phyloP scores from a whole-genome alignment of 2,113 vertebrate genomes.

The Eurystomus gularis region DNA sequence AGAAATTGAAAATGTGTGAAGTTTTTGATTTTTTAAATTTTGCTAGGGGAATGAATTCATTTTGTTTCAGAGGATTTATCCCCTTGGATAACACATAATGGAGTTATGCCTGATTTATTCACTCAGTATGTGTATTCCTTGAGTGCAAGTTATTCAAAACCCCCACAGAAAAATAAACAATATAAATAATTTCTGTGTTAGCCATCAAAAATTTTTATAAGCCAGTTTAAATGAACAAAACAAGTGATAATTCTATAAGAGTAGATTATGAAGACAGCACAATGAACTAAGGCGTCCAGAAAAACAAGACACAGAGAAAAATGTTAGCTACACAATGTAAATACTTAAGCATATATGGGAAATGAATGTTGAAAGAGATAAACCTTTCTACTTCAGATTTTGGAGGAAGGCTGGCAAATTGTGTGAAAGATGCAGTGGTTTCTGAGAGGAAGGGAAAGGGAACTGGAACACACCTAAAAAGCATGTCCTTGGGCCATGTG shows the following conservation, averaged over 20 bases:
- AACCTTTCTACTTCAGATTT: background rate
- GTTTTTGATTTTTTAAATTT: background rate
- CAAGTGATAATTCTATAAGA: background rate
- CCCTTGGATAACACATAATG: background rate
- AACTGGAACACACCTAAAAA: background rate
- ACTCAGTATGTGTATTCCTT: background rate
- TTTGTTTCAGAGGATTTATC: background rate
- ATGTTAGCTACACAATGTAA: background rate
- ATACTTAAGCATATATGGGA: background rate
- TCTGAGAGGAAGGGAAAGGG: background rate
- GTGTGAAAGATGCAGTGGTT: background rate
- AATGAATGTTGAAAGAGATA: background rate
- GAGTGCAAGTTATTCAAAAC: background rate
- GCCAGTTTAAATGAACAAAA: background rate
- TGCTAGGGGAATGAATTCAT: background rate
- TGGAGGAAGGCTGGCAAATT: background rate
- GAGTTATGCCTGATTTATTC: background rate
- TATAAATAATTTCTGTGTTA: background rate
- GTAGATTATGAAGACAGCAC: background rate
- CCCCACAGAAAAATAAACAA: background rate
- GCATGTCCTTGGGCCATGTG: too few relatives aligned
- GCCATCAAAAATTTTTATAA: background rate
- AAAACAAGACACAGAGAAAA: constrained; percentile 47
- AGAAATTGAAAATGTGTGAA: background rate
- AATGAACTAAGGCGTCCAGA: constrained; percentile 4